Conservation (phyloP, 2,888 invertebrate genomes). For the Brenthis daphne region DNA sequence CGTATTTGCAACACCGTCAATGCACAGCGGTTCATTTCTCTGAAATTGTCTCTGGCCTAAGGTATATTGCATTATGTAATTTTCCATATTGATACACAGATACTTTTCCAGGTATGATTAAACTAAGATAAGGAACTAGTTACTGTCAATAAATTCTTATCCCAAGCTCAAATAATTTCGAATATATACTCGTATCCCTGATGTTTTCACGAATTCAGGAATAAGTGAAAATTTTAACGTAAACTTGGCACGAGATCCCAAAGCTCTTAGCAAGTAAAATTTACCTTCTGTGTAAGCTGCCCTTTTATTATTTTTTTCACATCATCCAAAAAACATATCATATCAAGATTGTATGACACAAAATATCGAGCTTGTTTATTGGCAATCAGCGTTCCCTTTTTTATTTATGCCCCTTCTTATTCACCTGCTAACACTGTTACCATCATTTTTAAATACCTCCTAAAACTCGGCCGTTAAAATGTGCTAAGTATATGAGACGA, state of each 20-base stretch:
- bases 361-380: constrained; percentile 70
- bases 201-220: not conserved
- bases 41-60: too few species aligned
- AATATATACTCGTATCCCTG: not conserved
- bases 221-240: not conserved
- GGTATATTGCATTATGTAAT: too few species aligned
- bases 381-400: constrained; percentile 65
- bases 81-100: too few species aligned
- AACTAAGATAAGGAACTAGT: too few species aligned
- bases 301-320: constrained; percentile 53
- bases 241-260: not conserved
- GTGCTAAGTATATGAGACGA: constrained; percentile 44
- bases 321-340: constrained; percentile 58
- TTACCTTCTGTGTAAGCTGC: constrained; percentile 24
- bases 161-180: too few species aligned
- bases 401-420: constrained; percentile 62
- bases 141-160: too few species aligned
- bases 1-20: too few species aligned
- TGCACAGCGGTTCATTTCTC: too few species aligned
- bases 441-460: constrained; percentile 34
- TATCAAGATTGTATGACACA: constrained; percentile 69
- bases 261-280: too few species aligned
- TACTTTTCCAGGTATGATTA: too few species aligned
- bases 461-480: constrained; percentile 25
- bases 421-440: constrained; percentile 50